Percentiles rank a stretch among this genome's conserved stretches.
phyloP scores from a whole-genome alignment of 2,888 invertebrate genomes.

The Xestia sexstrigata region DNA sequence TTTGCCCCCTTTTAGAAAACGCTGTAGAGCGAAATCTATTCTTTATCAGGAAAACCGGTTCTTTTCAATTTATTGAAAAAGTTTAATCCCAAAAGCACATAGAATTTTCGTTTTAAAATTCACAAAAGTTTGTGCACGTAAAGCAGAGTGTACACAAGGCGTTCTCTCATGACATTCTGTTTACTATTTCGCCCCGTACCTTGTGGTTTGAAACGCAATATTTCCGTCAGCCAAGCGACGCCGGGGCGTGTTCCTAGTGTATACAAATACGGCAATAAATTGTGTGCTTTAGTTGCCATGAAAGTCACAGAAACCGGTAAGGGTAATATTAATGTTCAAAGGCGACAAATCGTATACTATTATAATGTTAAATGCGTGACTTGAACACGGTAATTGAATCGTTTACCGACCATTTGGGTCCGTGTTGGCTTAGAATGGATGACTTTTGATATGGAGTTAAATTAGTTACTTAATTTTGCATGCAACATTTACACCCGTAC shows the following conservation, averaged over 20 bases:
- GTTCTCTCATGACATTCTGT: constrained; percentile 29
- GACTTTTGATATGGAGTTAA: constrained; percentile 21
- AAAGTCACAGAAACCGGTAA: constrained; percentile 39
- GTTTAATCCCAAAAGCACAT: constrained; percentile 23
- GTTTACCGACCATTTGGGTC: constrained; percentile 36
- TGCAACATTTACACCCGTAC: neutral
- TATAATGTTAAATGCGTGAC: constrained; percentile 43
- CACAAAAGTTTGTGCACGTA: constrained; percentile 37
- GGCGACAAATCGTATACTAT: constrained; percentile 55
- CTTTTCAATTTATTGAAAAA: constrained; percentile 46
- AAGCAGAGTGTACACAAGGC: constrained; percentile 19
- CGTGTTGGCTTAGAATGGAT: constrained; percentile 18
- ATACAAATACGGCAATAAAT: constrained; percentile 60
- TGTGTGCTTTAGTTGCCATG: constrained; percentile 49
- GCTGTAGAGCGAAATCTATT: neutral
- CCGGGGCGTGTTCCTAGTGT: constrained; percentile 41
- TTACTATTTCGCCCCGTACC: constrained; percentile 39
- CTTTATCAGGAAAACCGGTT: constrained; percentile 22
- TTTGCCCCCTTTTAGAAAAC: constrained; percentile 7
- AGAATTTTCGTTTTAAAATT: constrained; percentile 24
- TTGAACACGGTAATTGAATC: constrained; percentile 43
- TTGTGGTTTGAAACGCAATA: constrained; percentile 45
- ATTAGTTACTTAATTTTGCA: neutral
- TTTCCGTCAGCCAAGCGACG: constrained; percentile 45
- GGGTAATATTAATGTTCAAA: constrained; percentile 52